Percentiles rank a stretch among this genome's conserved stretches.
phyloP scores from a whole-genome alignment of 2,888 invertebrate genomes.

The Spicauda simplicius region DNA sequence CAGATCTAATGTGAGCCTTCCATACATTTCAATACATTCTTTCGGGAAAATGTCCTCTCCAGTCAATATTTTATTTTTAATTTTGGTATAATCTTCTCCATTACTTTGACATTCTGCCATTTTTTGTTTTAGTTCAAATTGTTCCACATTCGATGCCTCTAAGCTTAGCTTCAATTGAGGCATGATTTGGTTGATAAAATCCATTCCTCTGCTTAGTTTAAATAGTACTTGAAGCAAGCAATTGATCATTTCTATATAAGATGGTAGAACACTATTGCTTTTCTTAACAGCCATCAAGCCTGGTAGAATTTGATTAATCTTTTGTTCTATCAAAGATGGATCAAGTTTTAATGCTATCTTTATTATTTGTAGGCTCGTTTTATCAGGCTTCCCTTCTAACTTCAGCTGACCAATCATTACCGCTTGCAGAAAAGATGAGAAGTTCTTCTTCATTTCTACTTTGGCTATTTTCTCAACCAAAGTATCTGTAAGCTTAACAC shows the following conservation, averaged over 20 bases:
- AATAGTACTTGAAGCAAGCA: conserved; percentile 71
- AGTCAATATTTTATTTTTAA: conserved; percentile 62
- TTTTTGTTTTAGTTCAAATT: conserved; percentile 62
- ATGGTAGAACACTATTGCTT: conserved; percentile 52
- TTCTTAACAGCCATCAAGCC: conserved; percentile 69
- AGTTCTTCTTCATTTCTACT: conserved; percentile 72
- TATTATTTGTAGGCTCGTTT: conserved; percentile 66
- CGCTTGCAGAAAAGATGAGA: conserved; percentile 66
- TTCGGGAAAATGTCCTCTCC: conserved; percentile 68
- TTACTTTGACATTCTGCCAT: conserved; percentile 49
- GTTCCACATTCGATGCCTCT: conserved; percentile 67
- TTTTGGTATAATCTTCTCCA: conserved; percentile 54
- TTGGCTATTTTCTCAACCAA: conserved; percentile 69
- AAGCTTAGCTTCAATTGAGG: conserved; percentile 64
- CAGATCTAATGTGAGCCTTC: conserved; percentile 70
- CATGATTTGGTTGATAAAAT: conserved; percentile 69
- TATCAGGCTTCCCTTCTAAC: conserved; percentile 68
- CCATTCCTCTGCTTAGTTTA: conserved; percentile 71
- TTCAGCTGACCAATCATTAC: conserved; percentile 70
- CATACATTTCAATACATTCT: conserved; percentile 67
- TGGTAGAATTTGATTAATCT: conserved; percentile 66
- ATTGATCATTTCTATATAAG: conserved; percentile 68
- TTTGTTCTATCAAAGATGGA: conserved; percentile 71
- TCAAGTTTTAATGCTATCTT: conserved; percentile 70
- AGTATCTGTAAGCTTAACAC: conserved; percentile 66